Percentiles rank a stretch among this genome's conserved stretches.
Conservation (phyloP, 2,113 vertebrate genomes). For the Hippocampus barbouri region DNA sequence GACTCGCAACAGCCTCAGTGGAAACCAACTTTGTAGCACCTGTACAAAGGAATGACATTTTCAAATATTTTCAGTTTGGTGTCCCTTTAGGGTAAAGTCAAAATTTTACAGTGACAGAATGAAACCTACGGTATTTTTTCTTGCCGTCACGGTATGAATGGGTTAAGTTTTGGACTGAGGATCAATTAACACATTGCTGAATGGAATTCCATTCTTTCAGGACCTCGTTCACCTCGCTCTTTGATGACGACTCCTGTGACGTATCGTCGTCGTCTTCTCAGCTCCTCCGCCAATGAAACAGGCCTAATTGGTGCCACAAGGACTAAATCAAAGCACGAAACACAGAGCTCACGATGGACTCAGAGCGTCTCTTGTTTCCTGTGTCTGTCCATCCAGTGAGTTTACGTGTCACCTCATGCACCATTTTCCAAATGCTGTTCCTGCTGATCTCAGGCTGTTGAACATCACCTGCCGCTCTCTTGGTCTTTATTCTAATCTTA, state of each 20-base stretch:
- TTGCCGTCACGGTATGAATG: too few species aligned
- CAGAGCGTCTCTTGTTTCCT: conserved; percentile 47
- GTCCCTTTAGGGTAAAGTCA: too few species aligned
- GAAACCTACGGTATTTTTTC: too few species aligned
- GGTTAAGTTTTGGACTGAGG: conserved; percentile 19
- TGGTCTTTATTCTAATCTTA: conserved; percentile 81
- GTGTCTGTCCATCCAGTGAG: conserved; percentile 48
- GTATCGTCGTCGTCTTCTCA: conserved; percentile 67
- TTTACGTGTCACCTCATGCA: conserved; percentile 54
- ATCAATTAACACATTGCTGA: conserved; percentile 69
- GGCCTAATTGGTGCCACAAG: conserved; percentile 69
- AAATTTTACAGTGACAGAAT: too few species aligned
- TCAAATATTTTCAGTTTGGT: too few species aligned
- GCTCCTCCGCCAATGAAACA: conserved; percentile 64
- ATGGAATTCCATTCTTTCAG: conserved; percentile 50
- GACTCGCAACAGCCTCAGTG: too few species aligned
- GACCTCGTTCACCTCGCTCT: conserved; percentile 49
- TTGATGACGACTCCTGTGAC: conserved; percentile 71
- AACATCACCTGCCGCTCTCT: conserved; percentile 62
- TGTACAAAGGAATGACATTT: too few species aligned
- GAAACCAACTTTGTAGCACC: too few species aligned
- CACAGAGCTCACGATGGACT: conserved; percentile 58
- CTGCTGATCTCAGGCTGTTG: conserved; percentile 51
- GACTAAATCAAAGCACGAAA: conserved; percentile 74
- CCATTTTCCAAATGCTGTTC: conserved; percentile 39